Evolutionary conservation across 2,888 invertebrate species (phyloP).

Genomic region (Papilio gigon): DNA sequence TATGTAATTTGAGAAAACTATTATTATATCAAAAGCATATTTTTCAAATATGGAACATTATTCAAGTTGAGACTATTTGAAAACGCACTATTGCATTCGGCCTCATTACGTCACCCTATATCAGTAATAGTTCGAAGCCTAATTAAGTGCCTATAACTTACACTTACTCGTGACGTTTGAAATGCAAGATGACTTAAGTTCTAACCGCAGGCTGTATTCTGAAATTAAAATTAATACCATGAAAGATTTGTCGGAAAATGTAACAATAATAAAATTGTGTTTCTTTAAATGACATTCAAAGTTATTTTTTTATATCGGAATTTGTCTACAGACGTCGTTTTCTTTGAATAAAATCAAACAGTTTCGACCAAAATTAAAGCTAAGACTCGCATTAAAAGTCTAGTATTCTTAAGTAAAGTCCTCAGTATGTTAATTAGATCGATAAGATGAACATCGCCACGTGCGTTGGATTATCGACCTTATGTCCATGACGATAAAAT

Average conservation of each 20-base stretch:
- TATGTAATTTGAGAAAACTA: too few relatives aligned
- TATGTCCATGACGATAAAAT: background rate
- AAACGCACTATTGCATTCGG: background rate
- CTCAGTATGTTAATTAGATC: background rate
- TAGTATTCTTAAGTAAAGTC: background rate
- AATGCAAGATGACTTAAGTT: background rate
- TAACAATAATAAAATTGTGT: too few relatives aligned
- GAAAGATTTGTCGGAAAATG: too few relatives aligned
- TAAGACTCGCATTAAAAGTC: background rate
- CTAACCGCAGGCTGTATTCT: background rate
- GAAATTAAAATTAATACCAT: too few relatives aligned
- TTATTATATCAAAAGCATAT: too few relatives aligned
- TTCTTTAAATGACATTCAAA: too few relatives aligned
- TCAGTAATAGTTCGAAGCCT: constrained; percentile 1
- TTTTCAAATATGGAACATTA: background rate
- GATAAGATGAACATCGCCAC: background rate
- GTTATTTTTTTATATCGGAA: too few relatives aligned
- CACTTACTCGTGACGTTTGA: background rate
- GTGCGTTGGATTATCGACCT: constrained; percentile 3
- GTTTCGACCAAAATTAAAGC: background rate
- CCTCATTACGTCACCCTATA: background rate
- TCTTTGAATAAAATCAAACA: background rate
- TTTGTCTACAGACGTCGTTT: too few relatives aligned
- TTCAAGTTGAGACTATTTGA: background rate
- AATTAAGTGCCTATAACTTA: constrained; percentile 9